Percentiles rank a stretch among this genome's conserved stretches.
These are phyloP conservation scores for Caenorhabditis angaria DNA, from an alignment of 2,888 invertebrate species.

Conservation along the genomic window DNA sequence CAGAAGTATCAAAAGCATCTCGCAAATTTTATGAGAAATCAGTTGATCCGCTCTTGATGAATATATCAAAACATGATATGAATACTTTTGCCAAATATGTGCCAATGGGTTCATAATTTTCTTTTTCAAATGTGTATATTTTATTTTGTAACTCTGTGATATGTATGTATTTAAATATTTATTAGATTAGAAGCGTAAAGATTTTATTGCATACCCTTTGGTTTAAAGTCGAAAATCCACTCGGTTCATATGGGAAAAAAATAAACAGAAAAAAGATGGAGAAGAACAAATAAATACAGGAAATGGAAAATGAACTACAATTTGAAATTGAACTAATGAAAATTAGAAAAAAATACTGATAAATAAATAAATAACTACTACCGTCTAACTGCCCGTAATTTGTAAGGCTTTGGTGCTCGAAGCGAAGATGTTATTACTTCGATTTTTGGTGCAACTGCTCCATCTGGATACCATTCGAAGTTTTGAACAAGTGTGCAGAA, in stretches of 20 bases:
- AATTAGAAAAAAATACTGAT: background rate
- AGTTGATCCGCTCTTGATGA: conserved; percentile 8
- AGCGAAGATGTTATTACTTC: conserved; percentile 46
- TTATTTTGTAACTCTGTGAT: background rate
- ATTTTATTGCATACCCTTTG: background rate
- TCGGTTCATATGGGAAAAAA: too few relatives aligned
- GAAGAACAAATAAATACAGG: conserved; percentile 1
- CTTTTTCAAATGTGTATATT: background rate
- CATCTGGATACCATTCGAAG: conserved; percentile 40
- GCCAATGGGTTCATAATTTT: background rate
- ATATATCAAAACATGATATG: conserved; percentile 21
- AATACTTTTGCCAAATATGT: conserved; percentile 25
- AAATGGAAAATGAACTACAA: background rate
- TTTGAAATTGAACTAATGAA: background rate
- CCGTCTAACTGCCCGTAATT: conserved; percentile 31
- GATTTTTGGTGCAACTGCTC: conserved; percentile 30
- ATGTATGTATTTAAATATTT: background rate
- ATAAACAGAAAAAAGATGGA: background rate
- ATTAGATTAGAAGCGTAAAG: background rate
- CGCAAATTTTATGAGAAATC: conserved; percentile 30
- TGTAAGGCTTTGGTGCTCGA: conserved; percentile 43
- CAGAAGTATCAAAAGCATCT: conserved; percentile 40
- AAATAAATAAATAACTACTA: background rate
- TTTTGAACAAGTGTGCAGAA: conserved; percentile 48
- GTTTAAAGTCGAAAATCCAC: background rate